phyloP scores from a whole-genome alignment of 2,797 vertebrate species.

The Botia kubotai region DNA sequence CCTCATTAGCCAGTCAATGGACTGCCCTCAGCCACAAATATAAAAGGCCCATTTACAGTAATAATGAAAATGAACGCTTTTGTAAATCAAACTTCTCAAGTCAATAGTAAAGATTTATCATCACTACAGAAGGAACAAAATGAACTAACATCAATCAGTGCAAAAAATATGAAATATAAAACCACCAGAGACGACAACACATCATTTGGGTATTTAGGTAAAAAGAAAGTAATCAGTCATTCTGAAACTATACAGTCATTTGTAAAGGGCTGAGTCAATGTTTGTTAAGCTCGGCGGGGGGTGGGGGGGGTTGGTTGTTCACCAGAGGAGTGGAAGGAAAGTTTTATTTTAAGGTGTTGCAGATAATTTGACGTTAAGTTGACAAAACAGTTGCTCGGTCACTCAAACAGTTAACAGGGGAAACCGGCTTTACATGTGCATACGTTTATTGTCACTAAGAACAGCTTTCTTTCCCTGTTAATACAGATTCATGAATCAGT shows the following conservation, averaged over 20 bases:
- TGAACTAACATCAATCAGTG: slow-evolving; percentile 27
- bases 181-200: background rate
- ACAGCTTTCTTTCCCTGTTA: background rate
- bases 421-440: background rate
- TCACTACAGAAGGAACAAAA: slow-evolving; percentile 3
- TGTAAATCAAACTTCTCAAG: slow-evolving; percentile 17
- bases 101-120: slow-evolving; percentile 19
- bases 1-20: background rate
- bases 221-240: slow-evolving; percentile 33
- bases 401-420: background rate
- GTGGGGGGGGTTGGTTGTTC: background rate
- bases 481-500: background rate
- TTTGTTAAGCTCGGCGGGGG: background rate
- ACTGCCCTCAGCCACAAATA: background rate
- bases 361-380: background rate
- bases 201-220: slow-evolving; percentile 34
- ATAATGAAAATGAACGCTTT: slow-evolving; percentile 8
- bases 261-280: background rate
- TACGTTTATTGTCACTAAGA: background rate
- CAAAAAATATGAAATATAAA: slow-evolving; percentile 13
- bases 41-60: background rate
- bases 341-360: background rate
- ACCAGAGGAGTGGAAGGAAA: background rate
- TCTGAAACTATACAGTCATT: slow-evolving; percentile 16
- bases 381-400: background rate